These are phyloP conservation scores for Macrophya alboannulata DNA, from an alignment of 2,888 invertebrate genomes.

Conservation along the genomic window DNA sequence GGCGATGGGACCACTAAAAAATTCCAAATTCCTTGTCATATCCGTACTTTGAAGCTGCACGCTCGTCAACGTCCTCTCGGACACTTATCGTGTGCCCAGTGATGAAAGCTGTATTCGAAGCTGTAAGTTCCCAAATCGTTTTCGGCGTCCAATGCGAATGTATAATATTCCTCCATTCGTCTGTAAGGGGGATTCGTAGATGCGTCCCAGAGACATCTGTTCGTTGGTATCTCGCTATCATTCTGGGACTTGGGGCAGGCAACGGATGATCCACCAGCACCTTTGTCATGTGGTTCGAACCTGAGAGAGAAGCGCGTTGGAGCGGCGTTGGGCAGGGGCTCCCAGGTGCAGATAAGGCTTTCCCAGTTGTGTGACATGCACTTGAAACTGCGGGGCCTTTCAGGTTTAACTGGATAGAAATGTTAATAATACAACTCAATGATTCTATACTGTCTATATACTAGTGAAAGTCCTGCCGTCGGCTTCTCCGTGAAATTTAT, in stretches of 20 bases:
- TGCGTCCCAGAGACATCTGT: constrained; percentile 81
- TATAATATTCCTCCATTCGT: constrained; percentile 81
- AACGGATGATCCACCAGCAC: constrained; percentile 67
- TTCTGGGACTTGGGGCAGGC: constrained; percentile 73
- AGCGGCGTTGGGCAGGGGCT: constrained; percentile 83
- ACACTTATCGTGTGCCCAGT: constrained; percentile 81
- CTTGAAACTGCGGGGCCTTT: constrained; percentile 85
- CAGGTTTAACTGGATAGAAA: constrained; percentile 82
- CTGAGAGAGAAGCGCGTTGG: constrained; percentile 82
- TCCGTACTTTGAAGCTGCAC: not conserved
- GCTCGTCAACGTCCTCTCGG: not conserved
- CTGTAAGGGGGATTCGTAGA: constrained; percentile 82
- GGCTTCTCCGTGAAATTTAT: too few species aligned
- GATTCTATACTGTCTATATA: too few species aligned
- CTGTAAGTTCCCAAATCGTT: constrained; percentile 84
- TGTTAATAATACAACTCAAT: too few species aligned
- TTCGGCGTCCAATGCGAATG: constrained; percentile 83
- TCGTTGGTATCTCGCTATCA: constrained; percentile 63
- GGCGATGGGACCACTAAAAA: constrained; percentile 80
- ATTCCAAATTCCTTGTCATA: not conserved
- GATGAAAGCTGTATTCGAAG: constrained; percentile 83
- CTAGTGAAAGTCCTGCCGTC: too few species aligned
- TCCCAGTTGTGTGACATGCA: constrained; percentile 90
- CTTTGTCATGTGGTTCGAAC: constrained; percentile 71
- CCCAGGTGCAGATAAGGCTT: constrained; percentile 90